phyloP scores from a whole-genome alignment of 2,113 vertebrate genomes.

The Anhinga anhinga region DNA sequence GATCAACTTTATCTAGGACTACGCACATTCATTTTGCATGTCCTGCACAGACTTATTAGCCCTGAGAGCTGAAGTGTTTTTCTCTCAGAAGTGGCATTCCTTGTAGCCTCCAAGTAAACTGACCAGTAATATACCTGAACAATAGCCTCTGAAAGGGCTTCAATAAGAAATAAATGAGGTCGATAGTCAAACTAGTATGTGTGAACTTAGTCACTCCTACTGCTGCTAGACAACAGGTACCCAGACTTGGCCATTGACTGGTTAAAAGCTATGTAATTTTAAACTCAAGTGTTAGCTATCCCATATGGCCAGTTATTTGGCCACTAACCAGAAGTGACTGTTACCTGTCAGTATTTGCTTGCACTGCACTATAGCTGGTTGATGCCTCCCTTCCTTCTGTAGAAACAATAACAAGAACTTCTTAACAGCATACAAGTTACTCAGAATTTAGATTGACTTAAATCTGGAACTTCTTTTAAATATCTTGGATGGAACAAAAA shows the following conservation, averaged over 20 bases:
- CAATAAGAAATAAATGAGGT: background rate
- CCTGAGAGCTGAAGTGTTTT: background rate
- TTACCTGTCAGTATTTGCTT: background rate
- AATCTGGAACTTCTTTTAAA: background rate
- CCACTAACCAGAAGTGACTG: background rate
- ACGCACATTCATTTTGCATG: background rate
- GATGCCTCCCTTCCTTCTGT: background rate
- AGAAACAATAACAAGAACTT: background rate
- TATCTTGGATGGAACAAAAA: background rate
- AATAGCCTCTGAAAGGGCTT: background rate
- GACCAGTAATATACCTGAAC: background rate
- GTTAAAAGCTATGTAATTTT: background rate
- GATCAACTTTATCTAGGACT: background rate
- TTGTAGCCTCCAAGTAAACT: background rate
- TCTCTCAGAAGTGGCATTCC: background rate
- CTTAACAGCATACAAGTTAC: background rate
- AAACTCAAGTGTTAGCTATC: background rate
- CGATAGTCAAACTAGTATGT: background rate
- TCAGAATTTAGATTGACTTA: background rate
- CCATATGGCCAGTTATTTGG: background rate
- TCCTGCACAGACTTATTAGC: background rate
- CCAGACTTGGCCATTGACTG: background rate
- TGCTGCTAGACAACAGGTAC: background rate
- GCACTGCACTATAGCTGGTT: background rate
- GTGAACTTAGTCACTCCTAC: background rate